Base-by-base conservation (phyloP, 64 coral and sea anemone species). In the Anthopleura sola region DNA sequence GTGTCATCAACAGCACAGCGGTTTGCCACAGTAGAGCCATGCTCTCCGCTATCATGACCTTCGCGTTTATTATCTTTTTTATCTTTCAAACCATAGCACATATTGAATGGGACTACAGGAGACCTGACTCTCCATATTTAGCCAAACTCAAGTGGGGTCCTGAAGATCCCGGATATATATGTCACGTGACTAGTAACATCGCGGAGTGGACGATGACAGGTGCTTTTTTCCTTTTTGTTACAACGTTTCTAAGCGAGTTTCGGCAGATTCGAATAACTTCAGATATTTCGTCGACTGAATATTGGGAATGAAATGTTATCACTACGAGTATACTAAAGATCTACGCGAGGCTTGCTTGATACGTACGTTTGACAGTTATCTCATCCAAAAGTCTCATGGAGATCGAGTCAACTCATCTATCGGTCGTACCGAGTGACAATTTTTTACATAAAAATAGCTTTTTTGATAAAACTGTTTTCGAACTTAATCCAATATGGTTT, bases 1-100 rank as follows among this genome's bases (percentile, higher is more conserved):
- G 93, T 68, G 93, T 95, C 50, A 95, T 95, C 64, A 95, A 95
- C 38, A 95, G 93, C 51, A 91, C 93, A 55, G 90, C 90, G 21
- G 87, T 95, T 29, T 95, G 93, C 48, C 93, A 95, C 71, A 92
- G 89, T 31, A 88, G 93, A 78, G 38, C 86, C 50, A 91, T 88
- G 60, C 83, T 95, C 55, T 83, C 93, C 0, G 68, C 90, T 4
- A 80, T 91, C 15, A 91, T 95, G 58, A 95, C 89, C 13, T 47
- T 92, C 10, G 81, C 88, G 19, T 91, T 95, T 38, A 10, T 91
- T 60, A 78, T 95, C 11, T 95, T 95, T 81, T 71, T 87, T 34
- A 82, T 74, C 0, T 95, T 83, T 62, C 93, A 95, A 88, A 62
- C 76, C 19, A 91, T 88, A 34, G 68, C 86, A 10, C 82, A 74